Evolutionary conservation across 1,140 invertebrate species (phyloP).

Genomic region (Anadara kagoshimensis): DNA sequence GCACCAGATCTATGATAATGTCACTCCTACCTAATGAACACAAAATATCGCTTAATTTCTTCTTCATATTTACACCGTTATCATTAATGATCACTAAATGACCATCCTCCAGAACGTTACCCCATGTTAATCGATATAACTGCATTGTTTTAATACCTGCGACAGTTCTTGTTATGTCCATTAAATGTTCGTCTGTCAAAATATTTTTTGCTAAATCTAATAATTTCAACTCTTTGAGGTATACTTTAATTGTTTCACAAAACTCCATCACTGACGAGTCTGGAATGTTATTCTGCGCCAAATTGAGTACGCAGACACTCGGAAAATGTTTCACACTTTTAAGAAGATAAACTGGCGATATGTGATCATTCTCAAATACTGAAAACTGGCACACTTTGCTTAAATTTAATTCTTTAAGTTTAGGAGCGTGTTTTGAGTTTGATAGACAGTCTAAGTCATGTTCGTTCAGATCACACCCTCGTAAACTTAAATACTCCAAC

Average conservation of each 20-base stretch:
- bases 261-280: slow-evolving; percentile 47
- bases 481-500: slow-evolving; percentile 53
- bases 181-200: slow-evolving; percentile 45
- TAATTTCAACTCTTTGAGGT: slow-evolving; percentile 44
- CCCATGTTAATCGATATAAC: slow-evolving; percentile 49
- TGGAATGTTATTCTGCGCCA: slow-evolving; percentile 55
- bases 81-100: slow-evolving; percentile 18
- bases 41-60: slow-evolving; percentile 38
- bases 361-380: slow-evolving; percentile 49
- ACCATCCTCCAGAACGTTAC: slow-evolving; percentile 43
- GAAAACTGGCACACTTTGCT: slow-evolving; percentile 58
- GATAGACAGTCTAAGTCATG: slow-evolving; percentile 47
- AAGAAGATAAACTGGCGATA: slow-evolving; percentile 48
- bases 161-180: slow-evolving; percentile 46
- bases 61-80: slow-evolving; percentile 31
- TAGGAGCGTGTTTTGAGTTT: slow-evolving; percentile 50
- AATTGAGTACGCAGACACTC: slow-evolving; percentile 46
- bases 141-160: slow-evolving; percentile 51
- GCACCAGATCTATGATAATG: slow-evolving; percentile 52
- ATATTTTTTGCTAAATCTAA: slow-evolving; percentile 57
- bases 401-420: slow-evolving; percentile 55
- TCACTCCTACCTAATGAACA: slow-evolving; percentile 46
- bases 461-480: slow-evolving; percentile 59
- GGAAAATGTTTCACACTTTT: slow-evolving; percentile 53
- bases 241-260: slow-evolving; percentile 32